phyloP scores from a whole-genome alignment of 2,113 vertebrate genomes.

The Paratilapia polleni region DNA sequence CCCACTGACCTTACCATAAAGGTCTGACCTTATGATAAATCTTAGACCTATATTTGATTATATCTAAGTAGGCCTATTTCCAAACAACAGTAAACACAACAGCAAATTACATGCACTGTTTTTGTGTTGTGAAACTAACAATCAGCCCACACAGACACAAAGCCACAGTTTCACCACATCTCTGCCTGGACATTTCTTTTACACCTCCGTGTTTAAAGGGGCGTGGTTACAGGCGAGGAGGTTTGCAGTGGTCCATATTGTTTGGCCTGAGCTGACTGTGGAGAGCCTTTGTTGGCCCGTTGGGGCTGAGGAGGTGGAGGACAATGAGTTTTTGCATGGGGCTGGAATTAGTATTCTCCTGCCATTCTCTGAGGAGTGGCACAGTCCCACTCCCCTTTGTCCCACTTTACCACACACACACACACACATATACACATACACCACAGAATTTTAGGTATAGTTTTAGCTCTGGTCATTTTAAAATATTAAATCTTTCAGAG shows the following conservation, averaged over 20 bases:
- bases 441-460: neutral
- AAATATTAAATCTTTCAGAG: neutral
- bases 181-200: conserved; percentile 26
- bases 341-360: conserved; percentile 83
- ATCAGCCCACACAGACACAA: conserved; percentile 43
- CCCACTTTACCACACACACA: conserved; percentile 48
- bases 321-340: conserved; percentile 73
- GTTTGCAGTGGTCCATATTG: conserved; percentile 71
- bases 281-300: conserved; percentile 77
- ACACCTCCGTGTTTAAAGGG: conserved; percentile 50
- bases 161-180: conserved; percentile 59
- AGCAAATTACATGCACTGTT: neutral
- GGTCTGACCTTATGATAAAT: too few relatives aligned
- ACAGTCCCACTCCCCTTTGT: conserved; percentile 70
- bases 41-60: neutral
- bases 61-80: too few relatives aligned
- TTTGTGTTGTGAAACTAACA: neutral
- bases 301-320: conserved; percentile 31
- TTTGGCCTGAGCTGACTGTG: conserved; percentile 72
- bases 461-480: neutral
- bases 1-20: neutral
- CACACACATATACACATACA: conserved; percentile 23
- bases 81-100: neutral
- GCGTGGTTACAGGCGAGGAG: conserved; percentile 63
- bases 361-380: conserved; percentile 71